These are phyloP conservation scores for Drosophila eohydei DNA, from an alignment of 2,888 invertebrate species.

Conservation along the genomic window DNA sequence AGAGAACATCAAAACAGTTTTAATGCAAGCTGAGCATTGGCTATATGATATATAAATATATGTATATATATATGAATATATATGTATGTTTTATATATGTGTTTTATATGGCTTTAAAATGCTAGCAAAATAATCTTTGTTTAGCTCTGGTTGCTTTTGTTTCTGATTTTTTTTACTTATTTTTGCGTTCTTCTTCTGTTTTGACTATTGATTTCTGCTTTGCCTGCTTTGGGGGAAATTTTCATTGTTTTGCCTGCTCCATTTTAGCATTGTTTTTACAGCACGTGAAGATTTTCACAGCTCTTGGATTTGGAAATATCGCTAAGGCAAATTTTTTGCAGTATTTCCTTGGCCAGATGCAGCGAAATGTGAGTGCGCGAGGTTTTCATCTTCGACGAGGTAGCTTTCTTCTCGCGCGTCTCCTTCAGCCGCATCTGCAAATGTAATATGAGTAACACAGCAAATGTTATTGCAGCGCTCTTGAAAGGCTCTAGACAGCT, in stretches of 20 bases:
- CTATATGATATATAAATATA: constrained; percentile 38
- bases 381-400: constrained; percentile 89
- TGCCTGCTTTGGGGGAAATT: constrained; percentile 2
- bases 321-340: constrained; percentile 94
- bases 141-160: constrained; percentile 30
- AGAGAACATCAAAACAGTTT: constrained; percentile 66
- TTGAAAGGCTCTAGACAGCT: not conserved
- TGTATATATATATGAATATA: constrained; percentile 26
- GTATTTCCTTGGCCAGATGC: constrained; percentile 92
- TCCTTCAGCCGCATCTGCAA: constrained; percentile 90
- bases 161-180: not conserved
- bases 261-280: constrained; percentile 85
- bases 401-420: constrained; percentile 90
- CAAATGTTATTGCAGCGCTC: not conserved
- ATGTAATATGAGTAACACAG: not conserved
- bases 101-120: constrained; percentile 45
- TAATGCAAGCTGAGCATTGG: constrained; percentile 59
- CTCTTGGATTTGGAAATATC: constrained; percentile 94
- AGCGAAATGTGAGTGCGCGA: constrained; percentile 93
- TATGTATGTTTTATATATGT: constrained; percentile 11
- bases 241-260: constrained; percentile 15
- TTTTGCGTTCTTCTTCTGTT: not conserved
- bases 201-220: constrained; percentile 19
- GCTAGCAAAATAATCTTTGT: constrained; percentile 62
- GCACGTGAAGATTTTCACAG: constrained; percentile 93